Conservation (phyloP, 2,797 vertebrate genomes). For the Limnodromus scolopaceus region DNA sequence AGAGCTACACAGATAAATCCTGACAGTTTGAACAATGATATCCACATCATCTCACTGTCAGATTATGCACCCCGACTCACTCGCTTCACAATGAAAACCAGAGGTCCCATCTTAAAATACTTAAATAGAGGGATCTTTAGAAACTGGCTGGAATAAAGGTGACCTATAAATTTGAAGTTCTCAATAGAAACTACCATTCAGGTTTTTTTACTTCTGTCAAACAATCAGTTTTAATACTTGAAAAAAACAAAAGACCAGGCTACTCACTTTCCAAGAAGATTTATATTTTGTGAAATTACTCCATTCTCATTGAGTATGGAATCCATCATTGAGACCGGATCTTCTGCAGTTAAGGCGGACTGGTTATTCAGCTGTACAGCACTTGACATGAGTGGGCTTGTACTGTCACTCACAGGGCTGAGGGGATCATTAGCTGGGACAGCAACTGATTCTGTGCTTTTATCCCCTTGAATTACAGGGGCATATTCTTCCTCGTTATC, state of each 20-base stretch:
- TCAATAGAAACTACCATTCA: background rate
- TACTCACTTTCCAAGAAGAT: slow-evolving; percentile 94
- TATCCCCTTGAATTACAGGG: slow-evolving; percentile 78
- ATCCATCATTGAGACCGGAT: slow-evolving; percentile 96
- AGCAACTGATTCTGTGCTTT: slow-evolving; percentile 42
- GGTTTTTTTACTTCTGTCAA: background rate
- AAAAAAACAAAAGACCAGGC: background rate
- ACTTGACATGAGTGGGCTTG: slow-evolving; percentile 75
- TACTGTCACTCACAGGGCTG: slow-evolving; percentile 53
- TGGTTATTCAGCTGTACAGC: slow-evolving; percentile 87
- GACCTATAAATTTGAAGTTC: background rate
- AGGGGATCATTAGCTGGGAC: slow-evolving; percentile 57
- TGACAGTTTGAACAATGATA: background rate
- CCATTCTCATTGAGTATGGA: slow-evolving; percentile 93
- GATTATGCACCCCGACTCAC: background rate
- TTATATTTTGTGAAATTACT: slow-evolving; percentile 92
- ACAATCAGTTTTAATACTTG: background rate
- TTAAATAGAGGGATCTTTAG: background rate
- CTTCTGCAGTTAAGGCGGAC: slow-evolving; percentile 84
- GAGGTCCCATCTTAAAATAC: background rate
- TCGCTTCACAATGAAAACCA: background rate
- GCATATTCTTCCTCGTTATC: slow-evolving; percentile 81
- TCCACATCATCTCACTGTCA: background rate
- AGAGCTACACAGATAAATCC: background rate
- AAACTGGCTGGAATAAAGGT: background rate